Percentiles rank a stretch among this genome's conserved stretches.
Evolutionary conservation across 2,113 vertebrate species (phyloP).

Genomic region (Thoracochromis brauschi): DNA sequence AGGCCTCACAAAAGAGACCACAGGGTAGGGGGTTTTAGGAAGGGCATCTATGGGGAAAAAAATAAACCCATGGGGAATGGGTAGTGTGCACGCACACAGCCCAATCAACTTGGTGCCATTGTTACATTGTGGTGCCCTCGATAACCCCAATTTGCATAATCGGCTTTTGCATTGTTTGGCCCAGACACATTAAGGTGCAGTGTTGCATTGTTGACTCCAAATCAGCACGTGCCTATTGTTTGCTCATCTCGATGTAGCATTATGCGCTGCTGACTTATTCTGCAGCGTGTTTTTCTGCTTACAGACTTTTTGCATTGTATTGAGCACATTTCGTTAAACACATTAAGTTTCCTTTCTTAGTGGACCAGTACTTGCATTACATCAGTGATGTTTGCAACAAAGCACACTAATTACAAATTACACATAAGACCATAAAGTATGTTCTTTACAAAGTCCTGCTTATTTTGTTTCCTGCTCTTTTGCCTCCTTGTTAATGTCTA

Average conservation of each 20-base stretch:
- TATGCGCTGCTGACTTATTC: conserved; percentile 52
- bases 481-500: not conserved
- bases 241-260: conserved; percentile 50
- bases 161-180: conserved; percentile 67
- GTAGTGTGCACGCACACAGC: conserved; percentile 13
- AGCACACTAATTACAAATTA: not conserved
- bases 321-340: not conserved
- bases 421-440: not conserved
- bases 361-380: not conserved
- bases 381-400: conserved; percentile 3
- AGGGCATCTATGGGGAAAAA: conserved; percentile 37
- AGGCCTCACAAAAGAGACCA: conserved; percentile 45
- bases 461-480: conserved; percentile 30
- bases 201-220: conserved; percentile 56
- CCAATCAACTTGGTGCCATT: conserved; percentile 68
- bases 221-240: conserved; percentile 64
- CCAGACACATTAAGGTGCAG: conserved; percentile 66
- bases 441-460: conserved; percentile 13
- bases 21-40: conserved; percentile 35
- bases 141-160: conserved; percentile 73
- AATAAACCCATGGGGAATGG: conserved; percentile 50
- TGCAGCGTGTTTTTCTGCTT: conserved; percentile 56
- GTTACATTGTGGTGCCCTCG: conserved; percentile 57
- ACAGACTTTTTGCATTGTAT: not conserved
- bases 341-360: conserved; percentile 19